Base-by-base conservation (phyloP, 2,113 vertebrate genomes). In the Larimichthys polyactis region DNA sequence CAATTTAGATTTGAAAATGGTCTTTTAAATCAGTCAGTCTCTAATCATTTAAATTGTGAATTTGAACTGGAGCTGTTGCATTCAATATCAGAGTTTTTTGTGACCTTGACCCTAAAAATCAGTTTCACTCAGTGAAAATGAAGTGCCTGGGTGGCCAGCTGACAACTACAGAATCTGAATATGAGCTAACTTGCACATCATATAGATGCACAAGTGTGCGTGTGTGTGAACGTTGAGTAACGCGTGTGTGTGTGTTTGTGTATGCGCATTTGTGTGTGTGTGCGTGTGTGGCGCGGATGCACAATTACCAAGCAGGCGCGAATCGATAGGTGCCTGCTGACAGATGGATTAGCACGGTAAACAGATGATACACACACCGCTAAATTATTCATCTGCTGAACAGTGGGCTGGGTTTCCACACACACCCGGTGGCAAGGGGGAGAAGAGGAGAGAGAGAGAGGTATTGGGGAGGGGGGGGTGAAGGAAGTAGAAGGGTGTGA, bases 331-430 rank as follows among this genome's bases (percentile, higher is more conserved):
- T 91, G 92, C 89, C 91, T 94, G 94, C 95, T 96, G 95, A 96
- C 95, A 96, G 95, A 96, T 96, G 95, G 95, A 96, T 96, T 96
- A 96, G 94, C 95, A 95, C 94, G 90, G 95, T 96, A 96, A 96
- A 96, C 94, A 96, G 94, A 96, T 95, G 95, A 95, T 95, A 96
- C 95, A 95, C 93, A 94, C 93, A 94, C 95, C 91, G 91, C 93
- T 96, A 95, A 96, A 96, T 96, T 95, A 96, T 96, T 95, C 95
- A 96, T 96, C 94, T 86, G 88, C 93, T 94, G 90, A 92, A 92
- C 87, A 88, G 85, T 91, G 92, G 92, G 91, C 92, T 83, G 92
- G 93, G 92, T 91, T 92, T 93, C 87, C 85, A 88, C 91, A 90
- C 86, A 86, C 82, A 80, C 70, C 12, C 59, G 5, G 76, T 85